Conservation (phyloP, 23 tunicate species). For the Oikopleura vanhoeffeni region DNA sequence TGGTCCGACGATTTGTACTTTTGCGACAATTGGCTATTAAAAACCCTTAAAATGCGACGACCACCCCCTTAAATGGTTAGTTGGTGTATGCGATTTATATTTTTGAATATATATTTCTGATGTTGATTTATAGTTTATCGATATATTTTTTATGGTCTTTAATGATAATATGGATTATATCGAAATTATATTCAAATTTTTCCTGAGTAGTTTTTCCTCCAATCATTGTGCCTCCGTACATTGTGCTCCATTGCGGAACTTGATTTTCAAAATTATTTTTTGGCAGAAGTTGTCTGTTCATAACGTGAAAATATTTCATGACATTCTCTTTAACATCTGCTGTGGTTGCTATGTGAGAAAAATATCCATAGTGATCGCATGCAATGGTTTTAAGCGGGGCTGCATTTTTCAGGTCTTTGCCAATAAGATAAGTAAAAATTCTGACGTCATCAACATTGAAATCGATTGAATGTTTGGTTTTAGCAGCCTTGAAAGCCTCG, state of each 20-base stretch:
- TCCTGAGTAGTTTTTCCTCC: no score
- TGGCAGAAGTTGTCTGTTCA: background rate
- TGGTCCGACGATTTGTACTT: no score
- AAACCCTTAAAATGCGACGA: no score
- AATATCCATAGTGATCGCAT: background rate
- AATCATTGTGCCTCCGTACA: background rate
- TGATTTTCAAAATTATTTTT: background rate
- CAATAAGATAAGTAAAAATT: background rate
- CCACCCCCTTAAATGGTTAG: no score
- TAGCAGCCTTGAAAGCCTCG: background rate
- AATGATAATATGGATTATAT: no score
- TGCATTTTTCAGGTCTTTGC: slow-evolving; percentile 8
- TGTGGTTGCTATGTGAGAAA: background rate
- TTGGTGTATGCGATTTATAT: no score
- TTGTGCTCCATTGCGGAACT: slow-evolving; percentile 5
- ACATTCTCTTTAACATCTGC: slow-evolving; percentile 11
- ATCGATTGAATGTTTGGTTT: background rate
- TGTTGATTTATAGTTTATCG: no score
- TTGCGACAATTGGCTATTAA: no score
- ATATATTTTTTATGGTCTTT: no score
- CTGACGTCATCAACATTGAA: background rate
- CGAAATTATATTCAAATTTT: no score
- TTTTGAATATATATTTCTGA: no score
- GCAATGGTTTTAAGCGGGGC: background rate
- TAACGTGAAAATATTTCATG: background rate